phyloP scores from a whole-genome alignment of 2,113 vertebrate species.

The Saguinus midas region DNA sequence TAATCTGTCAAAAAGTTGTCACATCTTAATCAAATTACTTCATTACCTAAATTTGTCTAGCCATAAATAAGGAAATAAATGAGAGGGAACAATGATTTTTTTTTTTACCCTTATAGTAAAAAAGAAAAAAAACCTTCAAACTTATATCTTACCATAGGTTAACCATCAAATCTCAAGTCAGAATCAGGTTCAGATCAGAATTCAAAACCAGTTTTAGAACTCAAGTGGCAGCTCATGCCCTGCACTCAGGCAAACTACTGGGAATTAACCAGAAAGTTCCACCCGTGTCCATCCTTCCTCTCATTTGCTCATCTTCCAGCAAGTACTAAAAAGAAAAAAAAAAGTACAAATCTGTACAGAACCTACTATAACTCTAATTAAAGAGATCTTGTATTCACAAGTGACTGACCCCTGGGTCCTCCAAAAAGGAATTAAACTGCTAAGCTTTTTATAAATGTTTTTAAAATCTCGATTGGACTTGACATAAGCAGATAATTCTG shows the following conservation, averaged over 20 bases:
- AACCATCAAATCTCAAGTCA: neutral
- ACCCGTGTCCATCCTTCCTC: neutral
- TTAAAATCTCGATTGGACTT: neutral
- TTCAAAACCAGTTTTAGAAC: neutral
- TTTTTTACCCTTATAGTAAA: neutral
- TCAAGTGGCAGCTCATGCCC: neutral
- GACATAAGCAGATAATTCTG: neutral
- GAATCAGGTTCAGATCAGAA: neutral
- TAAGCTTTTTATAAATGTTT: neutral
- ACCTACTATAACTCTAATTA: neutral
- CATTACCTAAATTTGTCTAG: neutral
- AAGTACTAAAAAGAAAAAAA: neutral
- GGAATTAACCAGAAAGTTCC: neutral
- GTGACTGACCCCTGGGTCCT: accelerated
- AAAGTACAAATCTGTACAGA: neutral
- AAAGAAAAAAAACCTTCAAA: neutral
- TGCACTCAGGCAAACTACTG: neutral
- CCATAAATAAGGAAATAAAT: conserved; percentile 39
- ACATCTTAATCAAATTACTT: conserved; percentile 17
- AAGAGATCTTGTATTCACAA: neutral
- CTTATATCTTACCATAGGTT: neutral
- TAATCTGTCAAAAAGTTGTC: conserved; percentile 23
- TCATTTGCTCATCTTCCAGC: neutral
- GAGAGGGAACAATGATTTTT: neutral
- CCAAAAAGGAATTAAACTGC: neutral